Percentiles rank a stretch among this genome's conserved stretches.
phyloP scores from a whole-genome alignment of 1,140 invertebrate species.

The Diabrotica undecimpunctata region DNA sequence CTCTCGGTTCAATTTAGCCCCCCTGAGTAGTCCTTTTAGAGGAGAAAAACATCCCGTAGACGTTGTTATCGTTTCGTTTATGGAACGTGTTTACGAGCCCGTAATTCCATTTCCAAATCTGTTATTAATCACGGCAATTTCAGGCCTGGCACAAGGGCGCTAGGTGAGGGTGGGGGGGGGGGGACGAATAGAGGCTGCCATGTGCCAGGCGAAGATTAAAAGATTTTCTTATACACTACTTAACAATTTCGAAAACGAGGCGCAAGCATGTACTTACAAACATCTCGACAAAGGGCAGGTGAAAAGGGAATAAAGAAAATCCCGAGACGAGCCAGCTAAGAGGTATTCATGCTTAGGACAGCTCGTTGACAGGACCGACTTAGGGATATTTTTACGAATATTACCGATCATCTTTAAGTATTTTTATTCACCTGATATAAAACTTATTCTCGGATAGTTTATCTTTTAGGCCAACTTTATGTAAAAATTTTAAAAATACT shows the following conservation, averaged over 20 bases:
- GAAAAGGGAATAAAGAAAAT: slow-evolving; percentile 2
- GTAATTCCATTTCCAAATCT: neutral
- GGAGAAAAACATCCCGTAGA: neutral
- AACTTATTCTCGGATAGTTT: no score
- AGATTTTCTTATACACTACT: slow-evolving; percentile 1
- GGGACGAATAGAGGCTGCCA: neutral
- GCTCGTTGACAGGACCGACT: neutral
- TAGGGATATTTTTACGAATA: no score
- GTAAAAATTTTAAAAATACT: no score
- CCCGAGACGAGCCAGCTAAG: slow-evolving; percentile 1
- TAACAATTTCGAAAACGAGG: slow-evolving; percentile 2
- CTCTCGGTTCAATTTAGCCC: no score
- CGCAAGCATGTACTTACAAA: neutral
- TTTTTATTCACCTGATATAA: no score
- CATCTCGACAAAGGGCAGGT: slow-evolving; percentile 1
- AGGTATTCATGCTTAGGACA: slow-evolving; percentile 2
- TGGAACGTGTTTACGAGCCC: neutral
- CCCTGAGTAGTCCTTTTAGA: neutral
- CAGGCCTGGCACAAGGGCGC: neutral
- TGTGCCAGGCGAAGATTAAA: slow-evolving; percentile 1
- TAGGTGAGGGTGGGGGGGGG: neutral
- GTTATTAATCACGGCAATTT: slow-evolving; percentile 1
- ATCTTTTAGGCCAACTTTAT: no score
- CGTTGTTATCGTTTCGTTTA: neutral
- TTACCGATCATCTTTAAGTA: no score